Evolutionary conservation across 2,888 invertebrate genomes (phyloP), one percentile per base, ranked within the genome.

Genomic region (Caenorhabditis angaria): DNA sequence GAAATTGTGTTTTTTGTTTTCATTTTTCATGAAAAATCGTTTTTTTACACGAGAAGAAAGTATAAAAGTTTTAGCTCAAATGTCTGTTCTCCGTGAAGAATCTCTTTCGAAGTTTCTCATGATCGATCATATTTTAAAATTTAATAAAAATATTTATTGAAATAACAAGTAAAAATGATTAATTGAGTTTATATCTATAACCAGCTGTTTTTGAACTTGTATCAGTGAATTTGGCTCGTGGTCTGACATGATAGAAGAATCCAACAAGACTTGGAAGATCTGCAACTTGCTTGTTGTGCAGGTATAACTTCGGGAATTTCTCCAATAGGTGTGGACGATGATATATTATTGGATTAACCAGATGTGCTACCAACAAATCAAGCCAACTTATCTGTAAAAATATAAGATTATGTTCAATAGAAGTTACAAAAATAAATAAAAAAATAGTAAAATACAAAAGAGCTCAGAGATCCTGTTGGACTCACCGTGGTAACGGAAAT

Each of bases 261-360:
- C 78, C 78, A 63, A 68, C 61, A 18, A 78, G 59, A 35, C 65
- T 59, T 24, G 73, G 70, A 65, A 70, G 70, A 54, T 78, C 64
- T 12, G 75, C 71, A 47, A 79, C 59, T 58, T 71, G 66, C 48
- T 79, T 65, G 25, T 77, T 77, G 61, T 77, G 80, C n/a, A 80
- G 48, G 53, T 77, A 80, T 25, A 80, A 64, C 14, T 65, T 60
- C 24, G 80, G 80, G 50, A 68, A 77, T 5, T 65, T 56, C 12
- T 68, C 54, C 41, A 80, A 68, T 2, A 77, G 60, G 20, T 74
- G 60, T 48, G 80, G 81, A 56, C 66, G 69, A 41, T 81, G 81
- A 61, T 77, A 81, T 51, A 78, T 75, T 53, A 81, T 70, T 5
- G 81, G 75, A 61, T 78, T 81, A 59, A 81, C 69, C 2, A 81